Base-by-base conservation (phyloP, 2,888 invertebrate species). In the Rhodophaea formosa region DNA sequence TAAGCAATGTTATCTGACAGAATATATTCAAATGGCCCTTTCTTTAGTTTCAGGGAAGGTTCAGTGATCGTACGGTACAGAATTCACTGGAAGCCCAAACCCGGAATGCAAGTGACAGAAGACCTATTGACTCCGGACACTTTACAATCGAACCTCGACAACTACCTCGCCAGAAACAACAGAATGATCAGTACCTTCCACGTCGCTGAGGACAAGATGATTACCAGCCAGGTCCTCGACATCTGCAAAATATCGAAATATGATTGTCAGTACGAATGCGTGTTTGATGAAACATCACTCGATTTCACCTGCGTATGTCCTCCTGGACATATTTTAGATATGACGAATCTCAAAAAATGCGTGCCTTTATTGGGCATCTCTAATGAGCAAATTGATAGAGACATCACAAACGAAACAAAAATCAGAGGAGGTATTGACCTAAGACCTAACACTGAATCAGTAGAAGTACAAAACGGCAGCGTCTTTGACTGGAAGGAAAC, bases 231-330 rank as follows among this genome's bases (percentile, higher is more conserved):
- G 66, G 92, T 95, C 45, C 79, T 94, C 17, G 94, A 95, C 80
- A 79, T 93, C 59, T 96, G 95, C 79, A 92, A 93, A 80, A 92
- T 93, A 57, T 92, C 93, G 62, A 94, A 93, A 61, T 91, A 94
- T 63, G 85, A 91, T 52, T 96, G 96, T 73, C 93, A 95, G 64
- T 90, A 95, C 65, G 88, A 84, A 10, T 96, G 96, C 76, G 82
- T 87, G 56, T 96, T 95, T 71, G 93, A 95, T 76, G 93, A 94
- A 70, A 72, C 74, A 1, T 80, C 85, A 23, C 90, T 94, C 58
- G 92, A 93, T 53, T 96, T 96, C 73, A 82, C 80, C 32, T 96
- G 96, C 75, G 88, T 82, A 3, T 96, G 96, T 75, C 93, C 93
- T 8, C 78, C 83, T 43, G 93, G 92, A 32, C 81, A 87, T 73